Conservation (phyloP, 2,888 invertebrate species). For the Cryptocephalus moraei region DNA sequence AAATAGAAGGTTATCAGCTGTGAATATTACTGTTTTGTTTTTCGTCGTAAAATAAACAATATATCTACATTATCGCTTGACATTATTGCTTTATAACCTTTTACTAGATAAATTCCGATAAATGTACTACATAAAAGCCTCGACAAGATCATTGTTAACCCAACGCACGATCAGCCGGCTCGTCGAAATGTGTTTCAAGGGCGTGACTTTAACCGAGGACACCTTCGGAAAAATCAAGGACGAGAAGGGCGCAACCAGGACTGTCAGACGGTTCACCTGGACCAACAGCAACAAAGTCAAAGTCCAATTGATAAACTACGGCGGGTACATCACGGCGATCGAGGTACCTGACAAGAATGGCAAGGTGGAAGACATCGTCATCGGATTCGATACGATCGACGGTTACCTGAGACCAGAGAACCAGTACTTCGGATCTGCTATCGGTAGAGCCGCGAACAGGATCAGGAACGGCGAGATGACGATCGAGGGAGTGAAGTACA, state of each 20-base stretch:
- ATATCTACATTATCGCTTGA: neutral
- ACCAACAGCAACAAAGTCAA: neutral
- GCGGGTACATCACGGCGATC: slow-evolving; percentile 71
- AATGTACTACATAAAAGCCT: no score
- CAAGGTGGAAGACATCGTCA: slow-evolving; percentile 14
- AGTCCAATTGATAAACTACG: slow-evolving; percentile 66
- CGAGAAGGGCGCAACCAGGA: slow-evolving; percentile 31
- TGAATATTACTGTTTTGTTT: neutral
- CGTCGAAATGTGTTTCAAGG: no score
- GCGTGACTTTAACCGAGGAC: slow-evolving; percentile 17
- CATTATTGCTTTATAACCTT: neutral
- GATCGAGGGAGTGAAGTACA: slow-evolving; percentile 55
- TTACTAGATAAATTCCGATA: neutral
- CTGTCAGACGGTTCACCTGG: slow-evolving; percentile 7
- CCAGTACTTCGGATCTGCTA: slow-evolving; percentile 15
- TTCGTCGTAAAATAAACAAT: neutral
- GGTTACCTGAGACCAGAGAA: slow-evolving; percentile 14
- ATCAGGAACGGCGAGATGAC: slow-evolving; percentile 15
- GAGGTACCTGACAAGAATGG: slow-evolving; percentile 52
- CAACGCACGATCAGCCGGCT: no score
- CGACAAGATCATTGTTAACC: no score
- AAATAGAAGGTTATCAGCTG: neutral
- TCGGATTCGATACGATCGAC: slow-evolving; percentile 15
- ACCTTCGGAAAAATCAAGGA: slow-evolving; percentile 26
- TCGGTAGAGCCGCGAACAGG: slow-evolving; percentile 17